A percentile compares a stretch with the other conserved stretches of the same genome.
Evolutionary conservation across 1,140 invertebrate genomes (phyloP).

Genomic region (Eupristina koningsbergeri): DNA sequence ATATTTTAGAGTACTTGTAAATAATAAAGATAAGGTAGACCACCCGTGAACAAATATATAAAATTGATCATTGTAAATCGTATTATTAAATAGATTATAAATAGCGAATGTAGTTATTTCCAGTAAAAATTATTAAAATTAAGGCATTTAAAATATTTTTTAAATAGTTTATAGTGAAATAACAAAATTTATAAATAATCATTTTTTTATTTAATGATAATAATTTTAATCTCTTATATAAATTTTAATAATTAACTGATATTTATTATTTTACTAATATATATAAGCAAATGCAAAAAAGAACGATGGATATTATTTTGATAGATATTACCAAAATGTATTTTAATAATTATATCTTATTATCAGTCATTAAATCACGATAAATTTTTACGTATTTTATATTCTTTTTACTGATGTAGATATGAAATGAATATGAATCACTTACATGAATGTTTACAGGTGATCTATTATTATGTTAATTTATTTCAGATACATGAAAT

Average conservation of each 20-base stretch:
- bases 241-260: no score
- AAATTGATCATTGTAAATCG: background rate
- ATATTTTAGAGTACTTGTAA: background rate
- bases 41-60: background rate
- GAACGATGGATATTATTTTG: no score
- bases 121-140: background rate
- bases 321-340: no score
- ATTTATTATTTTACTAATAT: no score
- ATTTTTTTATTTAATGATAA: no score
- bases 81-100: background rate
- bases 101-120: background rate
- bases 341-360: background rate
- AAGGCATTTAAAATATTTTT: no score
- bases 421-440: background rate
- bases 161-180: no score
- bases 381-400: background rate
- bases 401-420: background rate
- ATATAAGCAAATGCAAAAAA: no score
- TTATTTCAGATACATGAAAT: background rate
- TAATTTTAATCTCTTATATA: no score
- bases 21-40: background rate
- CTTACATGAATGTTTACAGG: background rate
- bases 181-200: no score
- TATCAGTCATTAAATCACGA: background rate
- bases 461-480: background rate